Percentiles rank a stretch among this genome's conserved stretches.
phyloP scores from a whole-genome alignment of 2,797 vertebrate species.

The Brotula barbata region DNA sequence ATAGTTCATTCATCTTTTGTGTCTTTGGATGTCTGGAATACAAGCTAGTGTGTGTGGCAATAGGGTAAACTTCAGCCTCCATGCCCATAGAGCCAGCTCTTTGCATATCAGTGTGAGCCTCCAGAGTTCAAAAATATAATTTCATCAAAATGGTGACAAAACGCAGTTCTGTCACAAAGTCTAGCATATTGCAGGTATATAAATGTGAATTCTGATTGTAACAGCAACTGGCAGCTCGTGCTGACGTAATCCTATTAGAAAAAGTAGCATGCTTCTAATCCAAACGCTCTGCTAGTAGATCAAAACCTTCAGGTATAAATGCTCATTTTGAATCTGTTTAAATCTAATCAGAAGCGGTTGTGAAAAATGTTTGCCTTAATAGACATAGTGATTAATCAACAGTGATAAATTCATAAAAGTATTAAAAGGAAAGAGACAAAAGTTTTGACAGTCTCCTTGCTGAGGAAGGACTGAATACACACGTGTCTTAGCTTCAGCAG shows the following conservation, averaged over 20 bases:
- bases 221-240: constrained; percentile 61
- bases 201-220: constrained; percentile 67
- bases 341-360: constrained; percentile 6
- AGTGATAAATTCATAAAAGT: constrained; percentile 32
- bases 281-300: constrained; percentile 24
- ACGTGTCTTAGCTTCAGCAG: constrained; percentile 33
- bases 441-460: constrained; percentile 32
- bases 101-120: constrained; percentile 63
- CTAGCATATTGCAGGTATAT: constrained; percentile 35
- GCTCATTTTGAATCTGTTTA: constrained; percentile 12
- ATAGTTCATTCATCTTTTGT: constrained; percentile 11
- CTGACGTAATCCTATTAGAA: constrained; percentile 47
- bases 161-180: constrained; percentile 58
- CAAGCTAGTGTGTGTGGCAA: constrained; percentile 41
- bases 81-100: constrained; percentile 75
- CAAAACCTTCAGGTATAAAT: background rate
- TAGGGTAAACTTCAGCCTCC: constrained; percentile 44
- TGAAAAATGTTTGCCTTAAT: constrained; percentile 1
- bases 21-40: constrained; percentile 32
- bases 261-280: constrained; percentile 43
- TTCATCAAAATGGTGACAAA: constrained; percentile 56
- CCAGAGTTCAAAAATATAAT: constrained; percentile 56
- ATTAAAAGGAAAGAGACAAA: constrained; percentile 16
- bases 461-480: constrained; percentile 23
- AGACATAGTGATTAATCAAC: constrained; percentile 11